A percentile compares a stretch with the other conserved stretches of the same genome.
Evolutionary conservation across 2,113 vertebrate genomes (phyloP).

Genomic region (Leptosomus discolor): DNA sequence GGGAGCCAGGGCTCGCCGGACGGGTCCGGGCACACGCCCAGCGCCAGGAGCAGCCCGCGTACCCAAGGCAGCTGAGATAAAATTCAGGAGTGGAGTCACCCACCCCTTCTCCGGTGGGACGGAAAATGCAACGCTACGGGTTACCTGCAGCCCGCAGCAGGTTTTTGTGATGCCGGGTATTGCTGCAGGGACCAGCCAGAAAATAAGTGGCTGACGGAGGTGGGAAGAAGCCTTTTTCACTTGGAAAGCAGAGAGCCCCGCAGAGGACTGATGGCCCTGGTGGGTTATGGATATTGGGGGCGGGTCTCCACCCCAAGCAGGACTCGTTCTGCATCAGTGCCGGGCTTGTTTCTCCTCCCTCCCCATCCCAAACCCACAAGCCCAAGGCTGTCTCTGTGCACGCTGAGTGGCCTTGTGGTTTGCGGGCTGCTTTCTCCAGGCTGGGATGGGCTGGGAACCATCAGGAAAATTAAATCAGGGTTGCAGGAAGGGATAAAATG

Average conservation of each 20-base stretch:
- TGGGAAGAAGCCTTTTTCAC: not conserved
- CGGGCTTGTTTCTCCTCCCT: not conserved
- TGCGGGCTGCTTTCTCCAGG: not conserved
- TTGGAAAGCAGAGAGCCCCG: rapidly evolving
- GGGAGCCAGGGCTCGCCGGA: not conserved
- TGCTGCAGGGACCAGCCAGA: not conserved
- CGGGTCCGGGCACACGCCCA: slow-evolving; percentile 28
- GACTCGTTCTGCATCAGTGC: not conserved
- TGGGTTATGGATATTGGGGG: rapidly evolving
- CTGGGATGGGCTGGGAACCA: not conserved
- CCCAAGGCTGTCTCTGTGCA: not conserved
- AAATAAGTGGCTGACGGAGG: not conserved
- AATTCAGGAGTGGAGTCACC: not conserved
- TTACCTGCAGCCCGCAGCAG: rapidly evolving
- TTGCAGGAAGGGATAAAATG: not conserved
- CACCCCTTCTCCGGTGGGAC: rapidly evolving
- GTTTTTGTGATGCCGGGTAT: not conserved
- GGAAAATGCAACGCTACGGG: rapidly evolving
- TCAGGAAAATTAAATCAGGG: slow-evolving; percentile 16
- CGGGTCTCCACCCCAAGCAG: not conserved
- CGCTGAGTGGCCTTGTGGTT: not conserved
- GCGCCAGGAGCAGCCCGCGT: not conserved
- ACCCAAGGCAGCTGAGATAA: not conserved
- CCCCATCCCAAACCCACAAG: not conserved
- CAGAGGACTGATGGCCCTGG: rapidly evolving